These are phyloP conservation scores for Troglohyphantes excavatus DNA, from an alignment of 2,888 invertebrate species.

Conservation along the genomic window DNA sequence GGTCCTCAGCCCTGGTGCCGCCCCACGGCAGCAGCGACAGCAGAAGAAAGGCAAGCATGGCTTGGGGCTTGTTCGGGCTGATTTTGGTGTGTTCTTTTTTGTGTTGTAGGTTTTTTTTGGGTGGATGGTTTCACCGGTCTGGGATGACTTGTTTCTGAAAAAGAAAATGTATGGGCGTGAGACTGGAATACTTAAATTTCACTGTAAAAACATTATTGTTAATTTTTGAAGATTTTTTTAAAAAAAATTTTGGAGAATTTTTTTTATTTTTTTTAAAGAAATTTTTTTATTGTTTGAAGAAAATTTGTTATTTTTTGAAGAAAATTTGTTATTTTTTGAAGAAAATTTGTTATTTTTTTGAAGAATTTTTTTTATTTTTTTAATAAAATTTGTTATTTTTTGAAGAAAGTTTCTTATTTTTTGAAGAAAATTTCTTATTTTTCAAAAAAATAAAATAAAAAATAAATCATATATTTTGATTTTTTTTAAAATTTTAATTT, in stretches of 20 bases:
- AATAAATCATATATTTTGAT: no score
- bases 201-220: no score
- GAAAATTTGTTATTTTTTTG: no score
- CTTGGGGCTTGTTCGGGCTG: background rate
- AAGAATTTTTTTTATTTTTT: no score
- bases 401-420: no score
- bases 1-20: conserved; percentile 84
- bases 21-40: background rate
- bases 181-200: background rate
- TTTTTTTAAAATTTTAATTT: no score
- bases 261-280: background rate
- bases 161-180: background rate
- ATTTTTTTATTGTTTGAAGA: background rate
- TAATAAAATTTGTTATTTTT: no score
- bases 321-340: no score
- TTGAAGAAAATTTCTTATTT: no score
- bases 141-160: conserved; percentile 32
- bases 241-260: background rate
- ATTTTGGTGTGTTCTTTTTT: background rate
- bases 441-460: no score
- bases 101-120: background rate
- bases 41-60: background rate
- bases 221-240: background rate
- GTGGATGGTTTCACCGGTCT: conserved; percentile 21
- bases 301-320: background rate